Percentiles rank a stretch among this genome's conserved stretches.
These are phyloP conservation scores for Metacarcinus magister DNA, from an alignment of 2,888 invertebrate genomes.

Conservation along the genomic window DNA sequence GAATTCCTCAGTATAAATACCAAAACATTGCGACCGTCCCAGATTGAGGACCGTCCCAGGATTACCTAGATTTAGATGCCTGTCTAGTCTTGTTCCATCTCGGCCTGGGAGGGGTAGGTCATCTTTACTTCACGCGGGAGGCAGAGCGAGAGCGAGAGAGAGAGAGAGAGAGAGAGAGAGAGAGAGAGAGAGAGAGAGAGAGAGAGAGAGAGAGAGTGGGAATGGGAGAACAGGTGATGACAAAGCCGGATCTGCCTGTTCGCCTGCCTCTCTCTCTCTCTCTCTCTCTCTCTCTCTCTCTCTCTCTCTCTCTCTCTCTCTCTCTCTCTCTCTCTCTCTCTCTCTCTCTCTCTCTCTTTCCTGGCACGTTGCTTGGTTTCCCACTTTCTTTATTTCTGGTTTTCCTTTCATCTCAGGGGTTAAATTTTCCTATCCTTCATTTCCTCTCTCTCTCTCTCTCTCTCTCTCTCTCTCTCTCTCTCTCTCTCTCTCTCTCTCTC, in stretches of 20 bases:
- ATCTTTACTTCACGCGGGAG: not conserved
- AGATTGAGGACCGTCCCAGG: not conserved
- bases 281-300: not conserved
- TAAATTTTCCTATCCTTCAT: not conserved
- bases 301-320: too few species aligned
- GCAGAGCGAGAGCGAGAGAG: not conserved
- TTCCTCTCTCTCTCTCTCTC: not conserved
- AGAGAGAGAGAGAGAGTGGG: slow-evolving; percentile 49
- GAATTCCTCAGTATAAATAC: not conserved
- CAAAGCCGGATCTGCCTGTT: not conserved
- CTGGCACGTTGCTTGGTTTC: too few species aligned
- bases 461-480: not conserved
- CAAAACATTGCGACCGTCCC: slow-evolving; percentile 10
- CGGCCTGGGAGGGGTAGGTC: not conserved
- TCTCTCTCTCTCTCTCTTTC: too few species aligned
- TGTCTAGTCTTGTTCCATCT: not conserved
- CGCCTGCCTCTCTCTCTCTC: not conserved
- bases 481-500: slow-evolving; percentile 44
- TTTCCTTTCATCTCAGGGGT: not conserved
- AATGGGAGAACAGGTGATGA: not conserved
- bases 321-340: too few species aligned
- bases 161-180: slow-evolving; percentile 61
- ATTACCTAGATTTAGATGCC: not conserved
- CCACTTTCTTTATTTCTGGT: not conserved
- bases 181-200: slow-evolving; percentile 57